These are phyloP conservation scores for Aphidoletes aphidimyza DNA, from an alignment of 2,888 invertebrate species.

Conservation along the genomic window DNA sequence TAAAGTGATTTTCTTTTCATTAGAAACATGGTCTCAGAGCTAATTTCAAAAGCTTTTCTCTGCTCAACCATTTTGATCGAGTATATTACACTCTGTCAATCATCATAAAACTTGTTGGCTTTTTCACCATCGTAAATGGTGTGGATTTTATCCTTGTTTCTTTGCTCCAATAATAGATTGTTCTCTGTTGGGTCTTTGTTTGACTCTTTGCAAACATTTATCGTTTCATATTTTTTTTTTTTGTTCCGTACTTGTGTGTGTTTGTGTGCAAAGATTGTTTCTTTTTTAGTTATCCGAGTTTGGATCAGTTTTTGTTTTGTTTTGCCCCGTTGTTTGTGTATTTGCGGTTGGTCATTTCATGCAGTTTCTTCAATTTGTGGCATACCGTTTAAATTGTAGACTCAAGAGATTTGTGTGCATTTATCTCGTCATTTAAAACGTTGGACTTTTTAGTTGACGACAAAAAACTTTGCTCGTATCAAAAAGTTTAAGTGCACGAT, in stretches of 20 bases:
- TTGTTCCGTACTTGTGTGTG: not conserved
- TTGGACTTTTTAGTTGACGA: not conserved
- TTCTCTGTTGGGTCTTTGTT: slow-evolving; percentile 15
- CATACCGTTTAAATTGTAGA: not conserved
- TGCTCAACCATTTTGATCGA: slow-evolving; percentile 32
- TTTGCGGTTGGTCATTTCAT: slow-evolving; percentile 10
- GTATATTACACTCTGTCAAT: slow-evolving; percentile 49
- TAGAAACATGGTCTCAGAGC: slow-evolving; percentile 49
- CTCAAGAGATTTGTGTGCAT: slow-evolving; percentile 43
- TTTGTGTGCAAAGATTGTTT: not conserved
- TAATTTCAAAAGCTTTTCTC: slow-evolving; percentile 48
- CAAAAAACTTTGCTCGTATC: slow-evolving; percentile 3
- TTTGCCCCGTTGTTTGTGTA: not conserved
- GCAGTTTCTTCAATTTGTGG: slow-evolving; percentile 2
- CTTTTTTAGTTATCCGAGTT: not conserved
- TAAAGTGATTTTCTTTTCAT: slow-evolving; percentile 49
- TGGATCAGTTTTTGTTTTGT: not conserved
- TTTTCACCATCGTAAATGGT: slow-evolving; percentile 10
- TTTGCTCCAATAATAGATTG: slow-evolving; percentile 12
- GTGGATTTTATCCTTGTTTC: slow-evolving; percentile 10
- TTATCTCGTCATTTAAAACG: slow-evolving; percentile 28
- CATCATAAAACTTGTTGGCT: slow-evolving; percentile 51
- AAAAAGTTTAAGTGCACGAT: slow-evolving; percentile 36
- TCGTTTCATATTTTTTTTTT: not conserved
- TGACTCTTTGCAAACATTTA: not conserved